Conservation (phyloP, 2,797 vertebrate species). For the Melanotaenia pygmaea region DNA sequence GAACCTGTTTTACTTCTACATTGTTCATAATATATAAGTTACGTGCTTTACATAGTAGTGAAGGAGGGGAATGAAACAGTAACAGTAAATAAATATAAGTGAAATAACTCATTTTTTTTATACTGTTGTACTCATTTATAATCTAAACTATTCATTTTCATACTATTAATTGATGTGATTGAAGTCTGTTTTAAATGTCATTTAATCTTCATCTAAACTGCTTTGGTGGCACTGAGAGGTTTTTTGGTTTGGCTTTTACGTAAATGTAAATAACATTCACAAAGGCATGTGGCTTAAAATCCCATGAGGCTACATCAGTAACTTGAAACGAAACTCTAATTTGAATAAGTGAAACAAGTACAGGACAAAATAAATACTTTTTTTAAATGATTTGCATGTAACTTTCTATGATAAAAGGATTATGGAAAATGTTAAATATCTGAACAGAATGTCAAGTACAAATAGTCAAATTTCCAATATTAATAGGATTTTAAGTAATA, state of each 20-base stretch:
- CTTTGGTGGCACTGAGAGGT: slow-evolving; percentile 24
- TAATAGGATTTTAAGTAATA: slow-evolving; percentile 17
- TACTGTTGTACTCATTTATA: slow-evolving; percentile 12
- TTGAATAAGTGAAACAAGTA: slow-evolving; percentile 54
- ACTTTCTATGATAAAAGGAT: slow-evolving; percentile 21
- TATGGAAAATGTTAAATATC: slow-evolving; percentile 18
- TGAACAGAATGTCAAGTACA: slow-evolving; percentile 13
- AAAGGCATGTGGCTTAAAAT: slow-evolving; percentile 46
- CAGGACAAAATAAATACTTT: slow-evolving; percentile 41
- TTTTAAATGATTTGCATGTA: slow-evolving; percentile 21
- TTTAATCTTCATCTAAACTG: slow-evolving; percentile 40
- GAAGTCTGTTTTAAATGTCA: slow-evolving; percentile 27
- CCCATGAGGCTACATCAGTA: slow-evolving; percentile 40
- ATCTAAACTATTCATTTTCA: slow-evolving; percentile 14
- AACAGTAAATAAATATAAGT: slow-evolving; percentile 38
- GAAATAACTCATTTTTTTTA: slow-evolving; percentile 9
- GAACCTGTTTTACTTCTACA: slow-evolving; percentile 42
- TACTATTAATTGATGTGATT: slow-evolving; percentile 16
- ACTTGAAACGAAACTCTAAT: slow-evolving; percentile 61
- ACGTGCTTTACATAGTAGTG: slow-evolving; percentile 33
- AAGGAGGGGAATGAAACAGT: slow-evolving; percentile 27
- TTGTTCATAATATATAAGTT: slow-evolving; percentile 58
- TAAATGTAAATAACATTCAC: slow-evolving; percentile 55
- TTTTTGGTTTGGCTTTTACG: slow-evolving; percentile 29
- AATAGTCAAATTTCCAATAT: slow-evolving; percentile 10